phyloP scores from a whole-genome alignment of 2,888 invertebrate species.

The Protodeltote pygarga region DNA sequence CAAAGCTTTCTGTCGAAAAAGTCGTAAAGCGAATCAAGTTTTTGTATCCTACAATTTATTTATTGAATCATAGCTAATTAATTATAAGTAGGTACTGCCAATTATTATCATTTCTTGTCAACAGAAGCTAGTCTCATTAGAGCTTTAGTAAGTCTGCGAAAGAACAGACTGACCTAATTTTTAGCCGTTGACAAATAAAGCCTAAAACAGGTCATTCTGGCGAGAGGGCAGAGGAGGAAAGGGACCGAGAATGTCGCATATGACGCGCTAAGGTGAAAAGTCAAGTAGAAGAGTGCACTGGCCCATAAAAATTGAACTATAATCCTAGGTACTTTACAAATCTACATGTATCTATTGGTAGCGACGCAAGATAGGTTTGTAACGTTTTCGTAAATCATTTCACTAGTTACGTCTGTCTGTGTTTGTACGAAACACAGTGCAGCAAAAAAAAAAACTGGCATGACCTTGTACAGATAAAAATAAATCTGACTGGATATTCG shows the following conservation, averaged over 20 bases:
- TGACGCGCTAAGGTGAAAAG: constrained; percentile 42
- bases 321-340: no score
- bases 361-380: no score
- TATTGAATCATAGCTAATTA: neutral
- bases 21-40: no score
- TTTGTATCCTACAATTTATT: neutral
- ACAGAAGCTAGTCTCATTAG: no score
- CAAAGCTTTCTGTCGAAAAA: neutral
- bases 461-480: constrained; percentile 52
- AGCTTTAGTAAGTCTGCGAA: no score
- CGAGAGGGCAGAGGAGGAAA: constrained; percentile 20
- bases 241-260: constrained; percentile 25
- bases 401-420: neutral
- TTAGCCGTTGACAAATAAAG: constrained; percentile 34
- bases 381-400: no score
- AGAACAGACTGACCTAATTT: constrained; percentile 43
- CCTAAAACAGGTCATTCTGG: constrained; percentile 47
- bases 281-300: constrained; percentile 37
- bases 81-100: neutral
- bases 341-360: constrained; percentile 15
- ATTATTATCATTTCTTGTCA: neutral
- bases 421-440: neutral
- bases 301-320: constrained; percentile 15
- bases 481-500: constrained; percentile 44
- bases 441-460: constrained; percentile 12